Percentiles rank a stretch among this genome's conserved stretches.
Evolutionary conservation across 2,888 invertebrate species (phyloP).

Genomic region (Taenaris catops): DNA sequence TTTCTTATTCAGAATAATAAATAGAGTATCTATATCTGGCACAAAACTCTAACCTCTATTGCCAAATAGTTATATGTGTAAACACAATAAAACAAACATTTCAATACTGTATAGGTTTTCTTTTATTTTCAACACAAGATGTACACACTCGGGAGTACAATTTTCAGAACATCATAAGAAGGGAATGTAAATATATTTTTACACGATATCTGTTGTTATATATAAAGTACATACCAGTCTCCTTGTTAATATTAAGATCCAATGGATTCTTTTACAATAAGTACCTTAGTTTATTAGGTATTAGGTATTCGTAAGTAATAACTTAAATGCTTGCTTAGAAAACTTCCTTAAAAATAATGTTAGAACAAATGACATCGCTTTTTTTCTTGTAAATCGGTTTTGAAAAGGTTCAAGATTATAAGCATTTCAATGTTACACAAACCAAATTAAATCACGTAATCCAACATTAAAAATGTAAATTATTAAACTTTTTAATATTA

Average conservation of each 20-base stretch:
- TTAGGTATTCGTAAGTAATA: conserved; percentile 48
- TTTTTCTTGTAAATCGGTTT: conserved; percentile 22
- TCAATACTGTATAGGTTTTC: conserved; percentile 74
- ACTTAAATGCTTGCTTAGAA: conserved; percentile 73
- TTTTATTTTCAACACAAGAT: conserved; percentile 54
- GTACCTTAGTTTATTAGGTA: too few species aligned
- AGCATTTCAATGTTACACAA: too few species aligned
- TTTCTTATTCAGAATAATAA: too few species aligned
- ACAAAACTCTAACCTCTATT: too few species aligned
- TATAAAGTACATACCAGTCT: conserved; percentile 75
- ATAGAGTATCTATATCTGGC: too few species aligned
- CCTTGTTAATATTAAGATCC: conserved; percentile 68
- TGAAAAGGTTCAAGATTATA: conserved; percentile 8
- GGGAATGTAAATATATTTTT: conserved; percentile 69
- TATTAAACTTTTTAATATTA: too few species aligned
- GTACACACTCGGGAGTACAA: conserved; percentile 43
- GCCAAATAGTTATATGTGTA: too few species aligned
- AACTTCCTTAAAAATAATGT: conserved; percentile 30
- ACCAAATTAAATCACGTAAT: too few species aligned
- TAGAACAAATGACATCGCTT: conserved; percentile 44
- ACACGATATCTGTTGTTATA: conserved; percentile 47
- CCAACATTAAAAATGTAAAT: too few species aligned
- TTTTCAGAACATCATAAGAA: conserved; percentile 41
- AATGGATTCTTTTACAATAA: conserved; percentile 52
- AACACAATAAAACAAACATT: conserved; percentile 54